Evolutionary conservation across 1,140 invertebrate species (phyloP).

Genomic region (Magallana angulata): DNA sequence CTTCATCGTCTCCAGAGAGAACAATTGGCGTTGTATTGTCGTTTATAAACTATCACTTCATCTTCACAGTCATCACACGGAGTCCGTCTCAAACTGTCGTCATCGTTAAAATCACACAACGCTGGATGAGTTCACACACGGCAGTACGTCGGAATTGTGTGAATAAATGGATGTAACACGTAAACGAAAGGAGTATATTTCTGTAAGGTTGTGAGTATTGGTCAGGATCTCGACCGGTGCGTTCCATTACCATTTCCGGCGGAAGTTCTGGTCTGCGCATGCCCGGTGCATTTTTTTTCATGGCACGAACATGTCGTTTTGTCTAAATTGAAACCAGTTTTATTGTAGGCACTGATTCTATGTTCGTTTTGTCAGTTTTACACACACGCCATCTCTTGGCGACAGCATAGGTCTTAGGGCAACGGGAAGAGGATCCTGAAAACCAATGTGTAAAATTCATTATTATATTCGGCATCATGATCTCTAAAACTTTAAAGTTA

Average conservation of each 20-base stretch:
- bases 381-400: slow-evolving; percentile 57
- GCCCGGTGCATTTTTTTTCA: background rate
- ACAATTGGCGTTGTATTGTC: too few relatives aligned
- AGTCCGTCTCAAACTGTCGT: too few relatives aligned
- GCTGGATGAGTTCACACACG: background rate
- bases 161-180: background rate
- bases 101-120: too few relatives aligned
- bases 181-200: slow-evolving; percentile 10
- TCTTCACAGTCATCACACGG: too few relatives aligned
- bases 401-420: slow-evolving; percentile 57
- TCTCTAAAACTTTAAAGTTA: background rate
- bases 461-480: too few relatives aligned
- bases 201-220: background rate
- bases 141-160: background rate
- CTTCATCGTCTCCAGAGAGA: too few relatives aligned
- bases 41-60: too few relatives aligned
- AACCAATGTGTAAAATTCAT: background rate
- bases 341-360: background rate
- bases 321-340: background rate
- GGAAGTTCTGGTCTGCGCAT: background rate
- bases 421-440: slow-evolving; percentile 56
- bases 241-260: too few relatives aligned
- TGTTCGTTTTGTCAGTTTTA: background rate
- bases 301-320: background rate
- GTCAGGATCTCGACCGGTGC: background rate